Conservation (phyloP, 2,113 vertebrate genomes). For the Myrmecobius fasciatus region DNA sequence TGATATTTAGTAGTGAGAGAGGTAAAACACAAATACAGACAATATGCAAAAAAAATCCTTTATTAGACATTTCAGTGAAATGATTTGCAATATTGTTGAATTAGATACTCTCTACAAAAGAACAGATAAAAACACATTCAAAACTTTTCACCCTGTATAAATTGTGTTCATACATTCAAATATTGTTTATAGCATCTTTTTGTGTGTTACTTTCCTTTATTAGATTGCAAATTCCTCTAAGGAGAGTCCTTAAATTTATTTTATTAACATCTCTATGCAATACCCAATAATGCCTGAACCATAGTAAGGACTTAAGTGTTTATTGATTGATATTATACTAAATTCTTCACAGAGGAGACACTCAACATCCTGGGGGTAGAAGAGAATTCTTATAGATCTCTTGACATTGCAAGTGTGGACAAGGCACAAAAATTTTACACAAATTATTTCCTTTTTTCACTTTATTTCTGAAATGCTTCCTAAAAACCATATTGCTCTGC, state of each 20-base stretch:
- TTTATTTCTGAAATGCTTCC: not conserved
- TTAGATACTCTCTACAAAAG: not conserved
- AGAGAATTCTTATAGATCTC: not conserved
- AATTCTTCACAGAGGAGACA: not conserved
- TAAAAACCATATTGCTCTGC: not conserved
- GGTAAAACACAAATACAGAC: not conserved
- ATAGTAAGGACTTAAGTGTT: not conserved
- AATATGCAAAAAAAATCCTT: not conserved
- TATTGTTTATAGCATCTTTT: not conserved
- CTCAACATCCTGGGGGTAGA: not conserved
- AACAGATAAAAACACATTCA: not conserved
- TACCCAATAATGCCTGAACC: not conserved
- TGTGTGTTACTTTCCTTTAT: not conserved
- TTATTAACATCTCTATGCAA: not conserved
- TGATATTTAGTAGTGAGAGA: not conserved
- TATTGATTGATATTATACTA: not conserved
- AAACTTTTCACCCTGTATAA: not conserved
- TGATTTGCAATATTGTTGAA: not conserved
- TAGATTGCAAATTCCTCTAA: not conserved
- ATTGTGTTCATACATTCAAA: not conserved
- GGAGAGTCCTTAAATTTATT: not conserved
- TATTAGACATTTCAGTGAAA: not conserved
- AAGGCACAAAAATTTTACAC: not conserved
- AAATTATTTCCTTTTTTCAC: not conserved
- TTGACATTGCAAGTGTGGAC: not conserved